These are phyloP conservation scores for Drosophila seguyi DNA, from an alignment of 1,140 invertebrate species.

Conservation along the genomic window DNA sequence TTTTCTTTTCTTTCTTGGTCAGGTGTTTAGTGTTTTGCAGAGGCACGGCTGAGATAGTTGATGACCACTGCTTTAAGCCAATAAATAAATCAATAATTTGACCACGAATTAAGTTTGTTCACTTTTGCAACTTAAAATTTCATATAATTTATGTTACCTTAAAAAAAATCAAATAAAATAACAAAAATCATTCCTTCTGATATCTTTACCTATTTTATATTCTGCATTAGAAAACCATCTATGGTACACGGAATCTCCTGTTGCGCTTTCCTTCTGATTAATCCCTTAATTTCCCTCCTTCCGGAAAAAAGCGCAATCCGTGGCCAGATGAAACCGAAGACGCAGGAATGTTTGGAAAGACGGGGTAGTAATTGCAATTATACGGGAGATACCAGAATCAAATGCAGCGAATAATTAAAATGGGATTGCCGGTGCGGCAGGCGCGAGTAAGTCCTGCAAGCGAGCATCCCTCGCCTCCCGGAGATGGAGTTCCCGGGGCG, in stretches of 20 bases:
- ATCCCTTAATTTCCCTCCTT: background rate
- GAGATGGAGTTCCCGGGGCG: slow-evolving; percentile 4
- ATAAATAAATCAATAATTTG: background rate
- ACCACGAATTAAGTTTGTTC: background rate
- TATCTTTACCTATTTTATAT: no score
- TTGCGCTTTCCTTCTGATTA: background rate
- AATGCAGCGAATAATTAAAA: slow-evolving; percentile 32
- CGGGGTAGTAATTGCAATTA: slow-evolving; percentile 37
- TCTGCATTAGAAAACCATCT: background rate
- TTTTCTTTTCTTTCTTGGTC: no score
- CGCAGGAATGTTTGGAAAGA: background rate
- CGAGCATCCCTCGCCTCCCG: slow-evolving; percentile 30
- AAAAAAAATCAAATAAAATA: background rate
- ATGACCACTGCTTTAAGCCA: no score
- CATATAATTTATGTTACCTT: no score
- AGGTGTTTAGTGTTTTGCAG: no score
- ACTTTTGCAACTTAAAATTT: background rate
- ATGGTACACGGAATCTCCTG: background rate
- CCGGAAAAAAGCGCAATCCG: background rate
- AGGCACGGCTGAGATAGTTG: no score
- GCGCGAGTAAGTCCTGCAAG: slow-evolving; percentile 3
- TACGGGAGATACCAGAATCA: slow-evolving; percentile 7
- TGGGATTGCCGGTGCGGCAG: slow-evolving; percentile 26
- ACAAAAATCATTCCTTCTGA: background rate
- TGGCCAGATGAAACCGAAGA: slow-evolving; percentile 3